Evolutionary conservation across 2,888 invertebrate genomes (phyloP).

Genomic region (Lasioglossum zephyrum): DNA sequence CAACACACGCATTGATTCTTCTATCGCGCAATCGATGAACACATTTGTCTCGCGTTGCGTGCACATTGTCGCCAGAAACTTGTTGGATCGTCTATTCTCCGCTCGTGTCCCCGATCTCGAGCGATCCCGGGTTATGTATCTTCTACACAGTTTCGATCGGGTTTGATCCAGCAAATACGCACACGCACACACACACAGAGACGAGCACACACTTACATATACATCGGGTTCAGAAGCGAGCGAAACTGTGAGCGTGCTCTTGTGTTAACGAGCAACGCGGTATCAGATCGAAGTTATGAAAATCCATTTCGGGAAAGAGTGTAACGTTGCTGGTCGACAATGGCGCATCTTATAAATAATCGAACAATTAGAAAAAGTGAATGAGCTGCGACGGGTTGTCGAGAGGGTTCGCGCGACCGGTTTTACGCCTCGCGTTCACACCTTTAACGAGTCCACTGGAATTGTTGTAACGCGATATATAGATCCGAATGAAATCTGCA

Average conservation of each 20-base stretch:
- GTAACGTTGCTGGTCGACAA: background rate
- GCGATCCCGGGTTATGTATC: conserved; percentile 8
- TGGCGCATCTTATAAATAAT: conserved; percentile 6
- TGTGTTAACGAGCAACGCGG: background rate
- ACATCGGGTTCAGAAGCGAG: background rate
- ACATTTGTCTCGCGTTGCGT: conserved; percentile 52
- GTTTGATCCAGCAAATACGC: background rate
- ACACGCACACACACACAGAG: background rate
- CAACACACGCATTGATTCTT: conserved; percentile 19
- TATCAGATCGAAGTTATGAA: background rate
- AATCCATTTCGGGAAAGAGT: background rate
- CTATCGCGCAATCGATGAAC: conserved; percentile 52
- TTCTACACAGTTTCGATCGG: background rate
- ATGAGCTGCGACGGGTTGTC: background rate
- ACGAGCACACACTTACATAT: background rate
- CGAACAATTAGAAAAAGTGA: conserved; percentile 19
- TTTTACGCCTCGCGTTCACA: background rate
- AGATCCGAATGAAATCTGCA: conserved; percentile 12
- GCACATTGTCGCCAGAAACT: conserved; percentile 12
- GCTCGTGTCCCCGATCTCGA: background rate
- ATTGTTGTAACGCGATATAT: background rate
- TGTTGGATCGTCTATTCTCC: background rate
- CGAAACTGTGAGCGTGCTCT: conserved; percentile 3
- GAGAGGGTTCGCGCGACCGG: background rate
- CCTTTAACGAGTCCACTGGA: no score